Evolutionary conservation across 1,140 invertebrate genomes (phyloP), one percentile per base, ranked within the genome.

Genomic region (Yoshiicerus persimilis): DNA sequence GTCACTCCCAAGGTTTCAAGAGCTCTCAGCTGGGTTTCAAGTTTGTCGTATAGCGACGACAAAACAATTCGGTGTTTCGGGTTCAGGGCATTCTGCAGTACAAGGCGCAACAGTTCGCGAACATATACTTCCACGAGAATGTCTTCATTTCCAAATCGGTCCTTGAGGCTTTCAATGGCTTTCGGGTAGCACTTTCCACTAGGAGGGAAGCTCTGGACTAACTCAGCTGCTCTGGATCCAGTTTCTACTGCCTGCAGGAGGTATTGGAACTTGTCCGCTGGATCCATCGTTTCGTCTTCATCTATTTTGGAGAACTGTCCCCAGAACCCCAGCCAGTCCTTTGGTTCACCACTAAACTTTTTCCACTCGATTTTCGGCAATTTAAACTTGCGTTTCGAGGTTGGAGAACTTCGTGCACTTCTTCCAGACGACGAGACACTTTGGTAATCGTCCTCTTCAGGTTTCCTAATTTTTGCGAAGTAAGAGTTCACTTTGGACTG

Each of bases 301-400:
- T 93, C 91, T 16, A 93, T 92, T 36, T 91, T 91, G 41, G 91
- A 90, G 86, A 92, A 92, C 86, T 91, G 91, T 84, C 92, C n/a
- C n/a, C n/a, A n/a, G n/a, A n/a, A n/a, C n/a, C n/a, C n/a, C n/a
- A n/a, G n/a, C n/a, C n/a, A n/a, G n/a, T n/a, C n/a, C n/a, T n/a
- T n/a, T n/a, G n/a, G n/a, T n/a, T n/a, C n/a, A n/a, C n/a, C n/a
- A n/a, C n/a, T n/a, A n/a, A n/a, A n/a, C n/a, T n/a, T n/a, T n/a
- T n/a, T n/a, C n/a, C n/a, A n/a, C n/a, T n/a, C 91, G 13, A 92
- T 88, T 87, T 91, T 91, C 20, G 92, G 90, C 1, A 66, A 23
- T 9, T 23, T 4, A 25, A 23, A 66, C n/a, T 10, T n/a, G 13
- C 62, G n/a, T 10, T 66, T n/a, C 62, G 62, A n/a, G 3, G n/a